A percentile compares a stretch with the other conserved stretches of the same genome.
Evolutionary conservation across 2,113 vertebrate genomes (phyloP).

Genomic region (Apus apus): DNA sequence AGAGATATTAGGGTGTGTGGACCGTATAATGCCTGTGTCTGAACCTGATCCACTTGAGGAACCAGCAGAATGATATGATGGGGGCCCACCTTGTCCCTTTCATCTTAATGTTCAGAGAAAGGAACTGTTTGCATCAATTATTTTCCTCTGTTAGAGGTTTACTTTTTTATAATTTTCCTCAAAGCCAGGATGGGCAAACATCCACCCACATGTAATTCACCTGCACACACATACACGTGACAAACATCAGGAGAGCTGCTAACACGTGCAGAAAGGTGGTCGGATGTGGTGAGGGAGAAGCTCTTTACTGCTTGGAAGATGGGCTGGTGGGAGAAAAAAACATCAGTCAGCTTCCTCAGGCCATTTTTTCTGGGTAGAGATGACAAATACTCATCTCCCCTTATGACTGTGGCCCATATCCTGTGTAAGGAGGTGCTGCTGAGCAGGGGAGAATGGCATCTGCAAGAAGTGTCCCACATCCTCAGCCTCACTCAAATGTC

Average conservation of each 20-base stretch:
- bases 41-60: conserved; percentile 35
- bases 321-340: not conserved
- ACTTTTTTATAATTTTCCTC: not conserved
- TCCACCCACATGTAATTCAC: not conserved
- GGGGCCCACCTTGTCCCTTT: not conserved
- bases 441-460: not conserved
- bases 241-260: not conserved
- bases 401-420: conserved; percentile 48
- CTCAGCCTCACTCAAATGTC: not conserved
- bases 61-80: not conserved
- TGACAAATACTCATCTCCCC: conserved; percentile 34
- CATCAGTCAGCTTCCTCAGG: not conserved
- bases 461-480: not conserved
- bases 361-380: conserved; percentile 17
- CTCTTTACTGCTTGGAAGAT: not conserved
- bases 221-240: not conserved
- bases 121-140: not conserved
- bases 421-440: conserved; percentile 26
- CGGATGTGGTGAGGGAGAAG: not conserved
- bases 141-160: not conserved
- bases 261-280: not conserved
- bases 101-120: not conserved
- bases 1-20: not conserved
- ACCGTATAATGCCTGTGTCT: not conserved
- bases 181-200: not conserved